Percentiles rank a stretch among this genome's conserved stretches.
phyloP scores from a whole-genome alignment of 1,140 invertebrate species.

The Hirudo medicinalis region DNA sequence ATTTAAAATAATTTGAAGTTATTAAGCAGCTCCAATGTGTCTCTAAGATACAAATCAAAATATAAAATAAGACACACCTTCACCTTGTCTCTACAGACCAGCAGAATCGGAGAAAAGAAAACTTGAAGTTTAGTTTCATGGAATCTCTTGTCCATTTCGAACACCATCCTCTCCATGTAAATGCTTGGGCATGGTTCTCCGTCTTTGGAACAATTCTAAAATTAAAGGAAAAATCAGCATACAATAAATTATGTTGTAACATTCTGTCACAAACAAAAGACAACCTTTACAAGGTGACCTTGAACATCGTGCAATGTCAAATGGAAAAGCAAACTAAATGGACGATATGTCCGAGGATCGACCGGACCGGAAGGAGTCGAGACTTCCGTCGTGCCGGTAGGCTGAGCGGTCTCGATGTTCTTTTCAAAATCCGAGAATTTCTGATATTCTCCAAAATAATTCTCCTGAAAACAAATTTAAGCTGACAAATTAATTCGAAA shows the following conservation, averaged over 20 bases:
- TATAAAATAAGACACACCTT: constrained; percentile 21
- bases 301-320: constrained; percentile 90
- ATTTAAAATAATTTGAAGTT: no score
- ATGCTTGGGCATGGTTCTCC: constrained; percentile 64
- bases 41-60: no score
- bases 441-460: constrained; percentile 89
- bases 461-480: constrained; percentile 52
- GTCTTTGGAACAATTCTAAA: constrained; percentile 36
- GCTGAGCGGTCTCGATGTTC: background rate
- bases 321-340: constrained; percentile 76
- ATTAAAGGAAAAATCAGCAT: constrained; percentile 7
- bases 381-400: background rate
- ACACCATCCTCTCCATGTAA: constrained; percentile 75
- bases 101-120: constrained; percentile 66
- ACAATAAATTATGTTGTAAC: background rate
- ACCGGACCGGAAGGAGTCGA: constrained; percentile 23
- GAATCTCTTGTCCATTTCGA: constrained; percentile 89
- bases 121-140: constrained; percentile 79
- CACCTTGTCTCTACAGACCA: constrained; percentile 35
- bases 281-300: constrained; percentile 53
- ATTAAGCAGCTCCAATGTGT: no score
- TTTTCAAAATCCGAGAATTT: constrained; percentile 75
- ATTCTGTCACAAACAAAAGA: no score
- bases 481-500: constrained; percentile 7
- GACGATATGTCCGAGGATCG: constrained; percentile 72